phyloP scores from a whole-genome alignment of 2,888 invertebrate species.

The Papilio demoleus region DNA sequence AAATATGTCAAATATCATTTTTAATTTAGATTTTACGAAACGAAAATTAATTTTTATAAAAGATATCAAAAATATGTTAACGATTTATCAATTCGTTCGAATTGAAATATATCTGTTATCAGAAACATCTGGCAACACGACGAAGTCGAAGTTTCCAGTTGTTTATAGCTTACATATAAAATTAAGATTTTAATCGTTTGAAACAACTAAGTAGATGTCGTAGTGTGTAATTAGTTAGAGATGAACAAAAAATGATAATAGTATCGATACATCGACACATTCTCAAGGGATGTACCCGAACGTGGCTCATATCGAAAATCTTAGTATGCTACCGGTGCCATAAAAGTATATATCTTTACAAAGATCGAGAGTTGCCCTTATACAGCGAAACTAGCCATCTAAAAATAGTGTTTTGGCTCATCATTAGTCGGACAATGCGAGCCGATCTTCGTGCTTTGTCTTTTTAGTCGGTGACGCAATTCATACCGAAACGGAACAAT shows the following conservation, averaged over 20 bases:
- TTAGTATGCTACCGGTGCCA: constrained; percentile 68
- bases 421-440: constrained; percentile 75
- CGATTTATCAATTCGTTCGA: constrained; percentile 14
- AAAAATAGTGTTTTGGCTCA: constrained; percentile 81
- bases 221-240: constrained; percentile 34
- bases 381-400: constrained; percentile 65
- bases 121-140: constrained; percentile 24
- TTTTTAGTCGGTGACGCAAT: constrained; percentile 82
- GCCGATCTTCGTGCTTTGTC: constrained; percentile 78
- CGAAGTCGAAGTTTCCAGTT: constrained; percentile 28
- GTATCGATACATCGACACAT: constrained; percentile 16
- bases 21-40: background rate
- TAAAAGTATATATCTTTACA: constrained; percentile 67
- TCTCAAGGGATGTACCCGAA: constrained; percentile 26
- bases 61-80: constrained; percentile 14
- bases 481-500: constrained; percentile 76
- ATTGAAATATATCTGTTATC: constrained; percentile 40
- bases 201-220: constrained; percentile 27
- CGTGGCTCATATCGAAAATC: constrained; percentile 37
- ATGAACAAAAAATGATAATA: constrained; percentile 33
- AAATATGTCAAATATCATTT: background rate
- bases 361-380: constrained; percentile 63
- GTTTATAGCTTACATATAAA: constrained; percentile 31
- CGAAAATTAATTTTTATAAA: background rate
- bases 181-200: constrained; percentile 33